Evolutionary conservation across 2,888 invertebrate species (phyloP).

Genomic region (Phania funesta): DNA sequence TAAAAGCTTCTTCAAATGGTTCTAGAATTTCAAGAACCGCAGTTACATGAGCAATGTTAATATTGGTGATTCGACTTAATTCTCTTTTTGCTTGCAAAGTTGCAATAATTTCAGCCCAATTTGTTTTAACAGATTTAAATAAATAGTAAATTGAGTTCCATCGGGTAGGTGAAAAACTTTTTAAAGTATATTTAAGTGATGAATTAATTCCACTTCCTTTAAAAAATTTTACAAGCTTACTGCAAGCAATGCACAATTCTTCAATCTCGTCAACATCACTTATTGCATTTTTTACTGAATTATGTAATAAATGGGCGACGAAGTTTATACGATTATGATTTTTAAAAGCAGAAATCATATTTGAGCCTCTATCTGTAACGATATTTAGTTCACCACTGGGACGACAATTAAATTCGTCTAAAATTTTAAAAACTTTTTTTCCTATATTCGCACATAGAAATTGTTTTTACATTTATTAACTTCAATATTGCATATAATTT

Average conservation of each 20-base stretch:
- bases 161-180: not conserved
- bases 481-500: not conserved
- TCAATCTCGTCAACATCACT: constrained; percentile 3
- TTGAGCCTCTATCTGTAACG: not conserved
- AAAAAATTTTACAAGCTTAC: constrained; percentile 23
- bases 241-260: constrained; percentile 9
- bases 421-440: not conserved
- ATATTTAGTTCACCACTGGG: constrained; percentile 6
- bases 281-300: constrained; percentile 17
- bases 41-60: constrained; percentile 1
- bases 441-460: not conserved
- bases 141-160: constrained; percentile 19
- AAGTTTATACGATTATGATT: constrained; percentile 12
- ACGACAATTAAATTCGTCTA: not conserved
- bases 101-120: constrained; percentile 1
- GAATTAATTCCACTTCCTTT: constrained; percentile 12
- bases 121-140: not conserved
- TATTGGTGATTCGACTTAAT: not conserved
- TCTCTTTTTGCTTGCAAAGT: constrained; percentile 15
- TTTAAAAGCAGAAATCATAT: not conserved
- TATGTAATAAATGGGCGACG: constrained; percentile 25
- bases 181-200: constrained; percentile 1
- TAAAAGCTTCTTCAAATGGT: not conserved
- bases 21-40: not conserved
- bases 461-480: not conserved